phyloP scores from a whole-genome alignment of 2,113 vertebrate species.

The Hippocampus mohnikei region DNA sequence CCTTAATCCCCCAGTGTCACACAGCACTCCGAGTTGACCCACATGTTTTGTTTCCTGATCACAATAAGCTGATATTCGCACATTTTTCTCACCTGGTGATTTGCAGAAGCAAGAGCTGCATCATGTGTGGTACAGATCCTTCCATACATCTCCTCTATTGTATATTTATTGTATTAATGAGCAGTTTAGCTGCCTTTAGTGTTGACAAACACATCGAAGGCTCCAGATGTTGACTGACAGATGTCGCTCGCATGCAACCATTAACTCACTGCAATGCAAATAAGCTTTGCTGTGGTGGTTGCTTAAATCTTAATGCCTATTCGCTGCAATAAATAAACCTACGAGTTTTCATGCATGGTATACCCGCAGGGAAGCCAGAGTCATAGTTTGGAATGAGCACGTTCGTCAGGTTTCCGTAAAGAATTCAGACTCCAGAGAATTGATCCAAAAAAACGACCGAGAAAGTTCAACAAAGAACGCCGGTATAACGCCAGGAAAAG shows the following conservation, averaged over 20 bases:
- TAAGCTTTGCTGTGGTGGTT: background rate
- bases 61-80: background rate
- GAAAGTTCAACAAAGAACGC: no score
- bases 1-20: conserved; percentile 2
- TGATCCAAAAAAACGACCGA: no score
- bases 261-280: background rate
- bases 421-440: no score
- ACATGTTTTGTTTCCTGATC: background rate
- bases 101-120: no score
- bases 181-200: background rate
- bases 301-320: background rate
- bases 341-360: no score
- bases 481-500: no score
- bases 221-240: conserved; percentile 15
- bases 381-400: no score
- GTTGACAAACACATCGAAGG: background rate
- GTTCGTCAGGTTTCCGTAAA: no score
- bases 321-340: background rate
- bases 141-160: background rate
- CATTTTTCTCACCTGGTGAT: background rate
- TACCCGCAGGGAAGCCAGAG: no score
- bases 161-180: background rate
- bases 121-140: background rate
- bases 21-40: background rate
- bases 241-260: conserved; percentile 8